Evolutionary conservation across 2,888 invertebrate species (phyloP), one percentile per base, ranked within the genome.

Genomic region (Rotaria socialis): DNA sequence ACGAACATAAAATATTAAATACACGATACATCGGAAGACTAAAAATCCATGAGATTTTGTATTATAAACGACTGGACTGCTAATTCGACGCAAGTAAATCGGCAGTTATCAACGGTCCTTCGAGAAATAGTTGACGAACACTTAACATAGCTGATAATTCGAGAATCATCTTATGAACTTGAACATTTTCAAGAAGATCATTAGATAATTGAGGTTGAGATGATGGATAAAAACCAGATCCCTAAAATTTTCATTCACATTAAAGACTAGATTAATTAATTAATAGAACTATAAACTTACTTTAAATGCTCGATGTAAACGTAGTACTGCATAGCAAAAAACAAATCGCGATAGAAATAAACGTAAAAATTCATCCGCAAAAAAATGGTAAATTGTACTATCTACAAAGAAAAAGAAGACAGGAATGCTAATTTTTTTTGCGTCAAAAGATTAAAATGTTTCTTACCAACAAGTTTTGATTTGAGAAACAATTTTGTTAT

Each of bases 91-190:
- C 27, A 1, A 43, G n/a, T 84, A 50, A 84, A 84, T 85, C 86
- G 50, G 58, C 86, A 47, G 84, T 35, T 58, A 60, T 35, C 22
- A 67, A 11, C 47, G 47, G 80, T 2, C 47, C 80, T 47, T 86
- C 86, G 58, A 86, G 67, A 84, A 86, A 86, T 52, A 86, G 60
- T 60, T 86, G 86, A 84, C 86, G 60, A 55, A 86, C 84, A 47
- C 74, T 84, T 35, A 86, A 74, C 35, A 84, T 67, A 52, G 50
- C 55, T 16, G 86, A 60, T 52, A 86, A 60, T 22, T 86, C 86
- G 19, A 86, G 11, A 60, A 86, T 84, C 86, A 86, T 86, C 74
- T 84, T 84, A n/a, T 84, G 80, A 24, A 86, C 84, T 67, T 75
- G 50, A 74, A 74, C 75, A 85, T 86, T 85, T n/a, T 85, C 85